These are phyloP conservation scores for Oscheius sp. DNA, from an alignment of 2,888 invertebrate species.

Conservation along the genomic window DNA sequence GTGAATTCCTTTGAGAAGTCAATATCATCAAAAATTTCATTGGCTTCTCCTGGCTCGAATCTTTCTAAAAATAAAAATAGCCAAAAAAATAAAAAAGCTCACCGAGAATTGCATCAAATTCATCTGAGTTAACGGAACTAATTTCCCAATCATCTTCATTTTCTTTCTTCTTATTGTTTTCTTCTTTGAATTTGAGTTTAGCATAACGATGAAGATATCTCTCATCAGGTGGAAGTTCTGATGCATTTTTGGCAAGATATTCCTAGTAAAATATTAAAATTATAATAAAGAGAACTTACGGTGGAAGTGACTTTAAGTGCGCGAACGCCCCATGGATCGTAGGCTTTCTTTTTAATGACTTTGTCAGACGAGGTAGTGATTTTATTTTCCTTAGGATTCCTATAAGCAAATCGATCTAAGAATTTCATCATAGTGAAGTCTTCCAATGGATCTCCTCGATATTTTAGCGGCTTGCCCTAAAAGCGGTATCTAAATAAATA, in stretches of 20 bases:
- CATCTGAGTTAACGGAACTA: slow-evolving; percentile 82
- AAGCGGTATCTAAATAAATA: not conserved
- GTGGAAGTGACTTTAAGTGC: slow-evolving; percentile 52
- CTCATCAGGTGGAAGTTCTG: slow-evolving; percentile 87
- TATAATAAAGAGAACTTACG: slow-evolving; percentile 30
- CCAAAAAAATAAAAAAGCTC: slow-evolving; percentile 5
- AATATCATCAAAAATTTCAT: slow-evolving; percentile 74
- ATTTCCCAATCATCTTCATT: slow-evolving; percentile 75
- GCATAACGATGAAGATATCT: slow-evolving; percentile 79
- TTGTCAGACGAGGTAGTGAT: not conserved
- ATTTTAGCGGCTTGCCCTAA: slow-evolving; percentile 73
- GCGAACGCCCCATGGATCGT: slow-evolving; percentile 60
- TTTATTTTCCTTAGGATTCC: slow-evolving; percentile 78
- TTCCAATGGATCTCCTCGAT: slow-evolving; percentile 89
- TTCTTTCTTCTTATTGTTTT: slow-evolving; percentile 39
- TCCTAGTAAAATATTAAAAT: slow-evolving; percentile 49
- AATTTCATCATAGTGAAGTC: slow-evolving; percentile 91
- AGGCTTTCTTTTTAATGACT: slow-evolving; percentile 46
- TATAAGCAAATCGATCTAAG: slow-evolving; percentile 91
- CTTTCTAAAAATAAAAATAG: slow-evolving; percentile 67
- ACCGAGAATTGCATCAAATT: slow-evolving; percentile 80
- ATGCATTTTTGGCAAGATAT: slow-evolving; percentile 54
- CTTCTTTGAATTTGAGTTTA: slow-evolving; percentile 43
- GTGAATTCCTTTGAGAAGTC: slow-evolving; percentile 76
- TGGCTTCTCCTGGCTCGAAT: slow-evolving; percentile 70